These are phyloP conservation scores for Mobula birostris DNA, from an alignment of 2,113 vertebrate species.

Conservation along the genomic window DNA sequence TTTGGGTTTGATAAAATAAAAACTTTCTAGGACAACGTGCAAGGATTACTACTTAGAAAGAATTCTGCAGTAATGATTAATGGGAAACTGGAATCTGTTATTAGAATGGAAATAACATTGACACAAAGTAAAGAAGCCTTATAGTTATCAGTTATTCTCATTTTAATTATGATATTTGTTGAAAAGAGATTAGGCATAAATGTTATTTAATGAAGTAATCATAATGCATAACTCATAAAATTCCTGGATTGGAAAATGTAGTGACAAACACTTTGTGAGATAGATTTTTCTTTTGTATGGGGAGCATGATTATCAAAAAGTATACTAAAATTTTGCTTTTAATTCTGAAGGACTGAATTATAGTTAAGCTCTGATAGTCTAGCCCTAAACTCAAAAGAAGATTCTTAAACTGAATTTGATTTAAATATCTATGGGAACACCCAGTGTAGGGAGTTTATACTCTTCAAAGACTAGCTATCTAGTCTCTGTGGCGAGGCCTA, in stretches of 20 bases:
- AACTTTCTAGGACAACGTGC: background rate
- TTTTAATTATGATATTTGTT: background rate
- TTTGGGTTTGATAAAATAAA: background rate
- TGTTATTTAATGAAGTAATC: background rate
- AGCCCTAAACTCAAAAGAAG: too few relatives aligned
- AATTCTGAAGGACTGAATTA: too few relatives aligned
- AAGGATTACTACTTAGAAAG: background rate
- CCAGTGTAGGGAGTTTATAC: too few relatives aligned
- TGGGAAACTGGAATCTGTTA: background rate
- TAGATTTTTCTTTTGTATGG: background rate
- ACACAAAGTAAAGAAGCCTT: background rate
- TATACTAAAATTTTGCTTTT: background rate
- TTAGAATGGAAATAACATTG: background rate
- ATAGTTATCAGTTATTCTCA: background rate
- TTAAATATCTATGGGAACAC: too few relatives aligned
- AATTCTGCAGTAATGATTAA: background rate
- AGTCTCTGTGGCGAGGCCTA: too few relatives aligned
- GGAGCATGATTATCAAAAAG: background rate
- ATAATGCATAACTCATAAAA: background rate
- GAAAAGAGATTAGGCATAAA: background rate
- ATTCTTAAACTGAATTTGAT: too few relatives aligned
- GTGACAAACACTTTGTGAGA: background rate
- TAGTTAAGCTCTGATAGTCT: too few relatives aligned
- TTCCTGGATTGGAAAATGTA: background rate
- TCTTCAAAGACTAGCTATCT: too few relatives aligned